A percentile compares a stretch with the other conserved stretches of the same genome.
Conservation (phyloP, 2,888 invertebrate species). For the Chydorus sphaericus region DNA sequence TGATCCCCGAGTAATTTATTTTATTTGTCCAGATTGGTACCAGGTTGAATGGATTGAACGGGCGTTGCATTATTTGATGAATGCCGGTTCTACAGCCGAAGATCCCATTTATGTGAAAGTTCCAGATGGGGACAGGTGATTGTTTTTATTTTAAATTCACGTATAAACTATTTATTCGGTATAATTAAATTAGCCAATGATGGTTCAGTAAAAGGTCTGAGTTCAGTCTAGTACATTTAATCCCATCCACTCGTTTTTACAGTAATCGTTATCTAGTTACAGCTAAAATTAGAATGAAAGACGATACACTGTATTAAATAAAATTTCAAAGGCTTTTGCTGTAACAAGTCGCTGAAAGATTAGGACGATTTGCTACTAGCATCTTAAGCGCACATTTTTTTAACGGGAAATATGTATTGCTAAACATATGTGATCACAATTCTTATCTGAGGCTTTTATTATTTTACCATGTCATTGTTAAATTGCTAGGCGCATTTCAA, state of each 20-base stretch:
- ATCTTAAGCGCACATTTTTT: not conserved
- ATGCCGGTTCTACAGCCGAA: slow-evolving; percentile 75
- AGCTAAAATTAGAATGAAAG: not conserved
- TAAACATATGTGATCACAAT: not conserved
- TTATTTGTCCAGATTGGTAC: not conserved
- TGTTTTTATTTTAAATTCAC: not conserved
- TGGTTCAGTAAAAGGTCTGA: slow-evolving; percentile 6
- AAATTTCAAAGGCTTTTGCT: not conserved
- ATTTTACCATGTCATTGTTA: no score
- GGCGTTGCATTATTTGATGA: slow-evolving; percentile 49
- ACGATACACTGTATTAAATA: not conserved
- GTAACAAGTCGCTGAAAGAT: no score
- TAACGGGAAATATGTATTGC: not conserved
- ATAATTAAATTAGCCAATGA: not conserved
- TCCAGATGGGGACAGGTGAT: slow-evolving; percentile 74
- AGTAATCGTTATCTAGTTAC: not conserved
- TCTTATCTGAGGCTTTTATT: not conserved
- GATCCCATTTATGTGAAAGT: slow-evolving; percentile 72
- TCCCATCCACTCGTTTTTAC: not conserved
- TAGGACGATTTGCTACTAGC: not conserved
- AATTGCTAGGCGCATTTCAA: not conserved
- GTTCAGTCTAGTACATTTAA: not conserved
- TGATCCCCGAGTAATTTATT: not conserved
- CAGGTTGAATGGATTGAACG: slow-evolving; percentile 13
- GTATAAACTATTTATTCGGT: no score